Conservation (phyloP, 2,797 vertebrate species). For the Pipistrellus pygmaeus region DNA sequence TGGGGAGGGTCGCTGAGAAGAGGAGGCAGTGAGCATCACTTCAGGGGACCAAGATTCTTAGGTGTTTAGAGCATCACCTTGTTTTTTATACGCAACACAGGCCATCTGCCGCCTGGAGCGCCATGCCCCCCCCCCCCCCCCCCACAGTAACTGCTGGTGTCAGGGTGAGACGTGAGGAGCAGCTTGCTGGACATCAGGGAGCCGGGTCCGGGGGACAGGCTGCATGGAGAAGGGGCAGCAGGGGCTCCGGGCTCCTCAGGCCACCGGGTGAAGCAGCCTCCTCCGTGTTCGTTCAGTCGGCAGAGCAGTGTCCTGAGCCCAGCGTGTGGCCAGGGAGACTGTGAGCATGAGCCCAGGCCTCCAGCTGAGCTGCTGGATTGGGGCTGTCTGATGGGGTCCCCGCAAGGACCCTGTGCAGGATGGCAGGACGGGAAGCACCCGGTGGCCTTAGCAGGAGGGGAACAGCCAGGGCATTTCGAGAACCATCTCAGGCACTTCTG, state of each 20-base stretch:
- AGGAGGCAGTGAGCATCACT: slow-evolving; percentile 74
- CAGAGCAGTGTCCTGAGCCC: slow-evolving; percentile 84
- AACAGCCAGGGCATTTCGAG: slow-evolving; percentile 21
- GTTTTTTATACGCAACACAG: slow-evolving; percentile 75
- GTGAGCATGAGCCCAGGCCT: not conserved
- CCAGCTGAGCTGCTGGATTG: slow-evolving; percentile 36
- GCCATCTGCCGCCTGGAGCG: slow-evolving; percentile 59
- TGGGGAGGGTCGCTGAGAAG: slow-evolving; percentile 45
- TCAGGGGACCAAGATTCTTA: slow-evolving; percentile 85
- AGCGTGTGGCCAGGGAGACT: slow-evolving; percentile 68
- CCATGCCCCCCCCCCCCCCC: not conserved
- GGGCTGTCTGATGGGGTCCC: slow-evolving; percentile 31
- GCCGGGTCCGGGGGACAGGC: slow-evolving; percentile 65
- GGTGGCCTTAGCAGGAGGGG: slow-evolving; percentile 46
- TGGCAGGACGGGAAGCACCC: slow-evolving; percentile 51
- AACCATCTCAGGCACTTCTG: slow-evolving; percentile 71
- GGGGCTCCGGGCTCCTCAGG: slow-evolving; percentile 48
- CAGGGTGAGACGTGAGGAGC: slow-evolving; percentile 55
- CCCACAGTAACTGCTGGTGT: not conserved
- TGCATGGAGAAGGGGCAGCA: not conserved
- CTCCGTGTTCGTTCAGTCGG: slow-evolving; percentile 73
- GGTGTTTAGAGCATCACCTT: slow-evolving; percentile 80
- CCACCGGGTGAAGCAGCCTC: slow-evolving; percentile 73
- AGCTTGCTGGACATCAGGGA: slow-evolving; percentile 70
- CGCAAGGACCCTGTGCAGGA: slow-evolving; percentile 54